Percentiles rank a stretch among this genome's conserved stretches.
Evolutionary conservation across 2,113 vertebrate genomes (phyloP).

Genomic region (Dendropsophus ebraccatus): DNA sequence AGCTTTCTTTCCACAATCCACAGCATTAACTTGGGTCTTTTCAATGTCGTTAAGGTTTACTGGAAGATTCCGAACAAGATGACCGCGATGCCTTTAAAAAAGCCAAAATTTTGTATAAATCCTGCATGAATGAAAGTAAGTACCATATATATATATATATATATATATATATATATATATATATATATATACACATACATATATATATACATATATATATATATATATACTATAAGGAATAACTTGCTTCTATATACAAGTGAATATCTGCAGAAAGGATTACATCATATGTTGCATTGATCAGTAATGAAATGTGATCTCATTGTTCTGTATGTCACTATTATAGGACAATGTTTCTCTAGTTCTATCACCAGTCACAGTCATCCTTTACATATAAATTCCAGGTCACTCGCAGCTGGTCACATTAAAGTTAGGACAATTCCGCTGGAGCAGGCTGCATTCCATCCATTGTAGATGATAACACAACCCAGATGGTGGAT

Average conservation of each 20-base stretch:
- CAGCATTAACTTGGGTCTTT: neutral
- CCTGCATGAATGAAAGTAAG: slow-evolving; percentile 97
- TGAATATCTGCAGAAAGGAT: too few relatives aligned
- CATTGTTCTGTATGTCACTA: too few relatives aligned
- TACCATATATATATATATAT: neutral
- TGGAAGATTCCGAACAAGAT: slow-evolving; percentile 76
- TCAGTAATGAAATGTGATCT: too few relatives aligned
- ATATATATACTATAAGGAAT: too few relatives aligned
- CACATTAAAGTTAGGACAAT: neutral
- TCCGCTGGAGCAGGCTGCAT: neutral
- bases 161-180: too few relatives aligned
- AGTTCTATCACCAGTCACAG: neutral
- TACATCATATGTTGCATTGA: too few relatives aligned
- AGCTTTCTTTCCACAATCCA: neutral
- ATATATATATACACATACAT: too few relatives aligned
- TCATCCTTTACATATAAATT: neutral
- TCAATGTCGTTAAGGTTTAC: slow-evolving; percentile 75
- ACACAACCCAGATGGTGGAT: neutral
- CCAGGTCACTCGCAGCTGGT: neutral
- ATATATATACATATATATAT: too few relatives aligned
- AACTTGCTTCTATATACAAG: too few relatives aligned
- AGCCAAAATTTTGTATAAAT: slow-evolving; percentile 90
- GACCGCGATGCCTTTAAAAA: slow-evolving; percentile 90
- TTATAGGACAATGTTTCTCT: too few relatives aligned
- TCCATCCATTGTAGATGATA: slow-evolving; percentile 4